Percentiles rank a stretch among this genome's conserved stretches.
phyloP scores from a whole-genome alignment of 92 coral and sea anemone genomes.

The Heteractis magnifica region DNA sequence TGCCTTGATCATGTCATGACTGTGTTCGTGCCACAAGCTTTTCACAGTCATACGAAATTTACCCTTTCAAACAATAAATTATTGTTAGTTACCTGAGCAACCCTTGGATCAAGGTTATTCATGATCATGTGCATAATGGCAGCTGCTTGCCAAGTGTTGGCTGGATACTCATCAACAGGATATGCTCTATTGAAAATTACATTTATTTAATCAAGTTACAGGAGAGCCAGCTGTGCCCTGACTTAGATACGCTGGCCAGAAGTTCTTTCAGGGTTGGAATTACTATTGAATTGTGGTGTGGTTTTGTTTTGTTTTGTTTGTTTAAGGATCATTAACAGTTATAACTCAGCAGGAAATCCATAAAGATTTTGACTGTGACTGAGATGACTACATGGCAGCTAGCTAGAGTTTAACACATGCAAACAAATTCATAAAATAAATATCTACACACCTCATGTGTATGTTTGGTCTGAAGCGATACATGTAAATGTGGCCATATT shows the following conservation, averaged over 20 bases:
- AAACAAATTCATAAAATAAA: background rate
- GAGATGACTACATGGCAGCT: too few relatives aligned
- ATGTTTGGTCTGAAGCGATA: constrained; percentile 91
- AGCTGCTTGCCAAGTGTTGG: constrained; percentile 79
- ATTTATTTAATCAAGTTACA: too few relatives aligned
- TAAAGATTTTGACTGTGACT: background rate
- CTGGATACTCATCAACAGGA: constrained; percentile 91
- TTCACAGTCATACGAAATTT: too few relatives aligned
- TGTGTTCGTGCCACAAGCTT: too few relatives aligned
- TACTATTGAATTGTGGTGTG: too few relatives aligned
- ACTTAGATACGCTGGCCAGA: too few relatives aligned
- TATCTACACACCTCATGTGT: constrained; percentile 73
- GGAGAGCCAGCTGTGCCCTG: too few relatives aligned
- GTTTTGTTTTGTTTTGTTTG: too few relatives aligned
- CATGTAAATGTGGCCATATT: constrained; percentile 98
- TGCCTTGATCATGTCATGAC: too few relatives aligned
- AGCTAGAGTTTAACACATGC: background rate
- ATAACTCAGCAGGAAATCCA: too few relatives aligned
- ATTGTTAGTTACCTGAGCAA: constrained; percentile 77
- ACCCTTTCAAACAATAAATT: background rate
- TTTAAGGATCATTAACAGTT: too few relatives aligned
- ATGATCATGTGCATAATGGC: constrained; percentile 97
- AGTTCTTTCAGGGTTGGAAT: too few relatives aligned
- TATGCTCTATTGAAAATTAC: constrained; percentile 61
- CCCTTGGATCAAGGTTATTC: constrained; percentile 88